These are phyloP conservation scores for Platyscapa corneri DNA, from an alignment of 1,140 invertebrate genomes.

Conservation along the genomic window DNA sequence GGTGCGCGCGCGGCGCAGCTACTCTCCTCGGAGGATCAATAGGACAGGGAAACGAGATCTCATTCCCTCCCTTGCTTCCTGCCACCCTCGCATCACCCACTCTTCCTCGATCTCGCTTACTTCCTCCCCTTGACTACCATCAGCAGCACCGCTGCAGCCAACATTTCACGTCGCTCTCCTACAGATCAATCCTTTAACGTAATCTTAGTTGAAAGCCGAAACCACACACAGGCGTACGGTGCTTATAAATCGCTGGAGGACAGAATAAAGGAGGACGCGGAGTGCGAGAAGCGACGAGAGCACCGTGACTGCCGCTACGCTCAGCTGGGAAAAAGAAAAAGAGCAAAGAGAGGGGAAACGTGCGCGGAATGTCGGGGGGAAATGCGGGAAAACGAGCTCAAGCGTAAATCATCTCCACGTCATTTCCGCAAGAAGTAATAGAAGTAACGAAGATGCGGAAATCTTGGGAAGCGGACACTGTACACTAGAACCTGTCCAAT, in stretches of 20 bases:
- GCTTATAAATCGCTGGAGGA: too few species aligned
- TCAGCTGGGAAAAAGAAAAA: constrained; percentile 34
- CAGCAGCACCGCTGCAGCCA: neutral
- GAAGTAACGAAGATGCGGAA: too few species aligned
- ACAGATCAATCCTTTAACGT: constrained; percentile 25
- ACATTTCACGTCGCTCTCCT: constrained; percentile 48
- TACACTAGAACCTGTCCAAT: too few species aligned
- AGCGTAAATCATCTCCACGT: constrained; percentile 49
- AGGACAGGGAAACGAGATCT: constrained; percentile 74
- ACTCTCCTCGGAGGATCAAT: constrained; percentile 73
- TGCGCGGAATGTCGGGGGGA: constrained; percentile 59
- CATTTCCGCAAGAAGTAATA: too few species aligned
- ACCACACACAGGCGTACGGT: neutral
- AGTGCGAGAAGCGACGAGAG: neutral
- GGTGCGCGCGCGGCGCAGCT: constrained; percentile 65
- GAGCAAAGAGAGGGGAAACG: neutral
- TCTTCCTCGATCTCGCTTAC: constrained; percentile 56
- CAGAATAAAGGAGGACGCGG: constrained; percentile 2
- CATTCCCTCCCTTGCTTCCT: constrained; percentile 66
- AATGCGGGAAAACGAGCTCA: constrained; percentile 63
- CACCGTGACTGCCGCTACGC: neutral
- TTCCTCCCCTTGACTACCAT: constrained; percentile 37
- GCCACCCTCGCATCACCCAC: constrained; percentile 61
- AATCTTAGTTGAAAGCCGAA: neutral
- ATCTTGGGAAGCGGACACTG: too few species aligned